Conservation (phyloP, 2,113 vertebrate genomes). For the Phalacrocorax pelagicus region DNA sequence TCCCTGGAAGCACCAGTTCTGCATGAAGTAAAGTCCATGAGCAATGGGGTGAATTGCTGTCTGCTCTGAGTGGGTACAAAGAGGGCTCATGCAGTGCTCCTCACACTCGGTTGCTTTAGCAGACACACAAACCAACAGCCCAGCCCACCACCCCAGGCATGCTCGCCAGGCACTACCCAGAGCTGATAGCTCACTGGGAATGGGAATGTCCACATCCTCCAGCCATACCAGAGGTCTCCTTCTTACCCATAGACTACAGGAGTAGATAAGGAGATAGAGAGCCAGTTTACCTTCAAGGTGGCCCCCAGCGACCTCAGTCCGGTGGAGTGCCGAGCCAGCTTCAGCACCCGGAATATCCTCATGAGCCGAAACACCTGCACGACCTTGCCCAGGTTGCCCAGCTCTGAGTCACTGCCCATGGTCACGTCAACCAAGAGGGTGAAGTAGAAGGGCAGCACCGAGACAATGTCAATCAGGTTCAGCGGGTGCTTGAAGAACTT, state of each 20-base stretch:
- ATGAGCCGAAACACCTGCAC: constrained; percentile 95
- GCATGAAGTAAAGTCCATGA: not conserved
- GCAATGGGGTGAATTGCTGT: not conserved
- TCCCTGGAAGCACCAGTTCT: not conserved
- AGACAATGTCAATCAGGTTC: constrained; percentile 94
- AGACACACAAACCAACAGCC: not conserved
- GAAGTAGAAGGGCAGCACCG: constrained; percentile 92
- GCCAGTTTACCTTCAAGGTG: constrained; percentile 85
- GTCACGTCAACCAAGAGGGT: constrained; percentile 85
- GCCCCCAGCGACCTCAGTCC: constrained; percentile 94
- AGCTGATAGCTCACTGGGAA: not conserved
- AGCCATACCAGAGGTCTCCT: not conserved
- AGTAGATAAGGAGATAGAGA: not conserved
- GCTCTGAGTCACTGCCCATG: constrained; percentile 78
- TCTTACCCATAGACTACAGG: not conserved
- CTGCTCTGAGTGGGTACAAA: not conserved
- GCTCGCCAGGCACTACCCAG: not conserved
- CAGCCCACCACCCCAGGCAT: not conserved
- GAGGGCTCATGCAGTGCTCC: not conserved
- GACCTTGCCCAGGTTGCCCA: constrained; percentile 88
- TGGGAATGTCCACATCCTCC: not conserved
- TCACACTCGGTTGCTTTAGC: not conserved
- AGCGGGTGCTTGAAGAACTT: constrained; percentile 94
- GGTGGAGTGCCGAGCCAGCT: constrained; percentile 94
- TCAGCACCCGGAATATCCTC: constrained; percentile 96